Percentiles rank a stretch among this genome's conserved stretches.
phyloP scores from a whole-genome alignment of 2,113 vertebrate genomes.

The Lota lota region DNA sequence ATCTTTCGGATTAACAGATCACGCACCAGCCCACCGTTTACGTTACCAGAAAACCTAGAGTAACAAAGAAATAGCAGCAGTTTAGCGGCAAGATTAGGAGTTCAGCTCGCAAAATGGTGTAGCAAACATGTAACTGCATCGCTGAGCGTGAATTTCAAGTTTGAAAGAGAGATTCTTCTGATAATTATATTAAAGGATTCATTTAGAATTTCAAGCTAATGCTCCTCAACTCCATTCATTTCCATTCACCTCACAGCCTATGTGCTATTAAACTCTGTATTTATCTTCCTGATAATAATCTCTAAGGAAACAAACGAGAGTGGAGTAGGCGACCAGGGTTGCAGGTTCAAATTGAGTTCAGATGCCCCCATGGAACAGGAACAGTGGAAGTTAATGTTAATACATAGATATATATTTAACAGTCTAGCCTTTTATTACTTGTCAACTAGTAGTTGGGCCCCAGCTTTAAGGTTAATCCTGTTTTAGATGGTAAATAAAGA shows the following conservation, averaged over 20 bases:
- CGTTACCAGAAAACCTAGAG: neutral
- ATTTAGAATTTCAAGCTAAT: constrained; percentile 43
- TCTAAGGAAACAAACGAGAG: constrained; percentile 25
- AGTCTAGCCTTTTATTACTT: neutral
- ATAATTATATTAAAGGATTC: constrained; percentile 9
- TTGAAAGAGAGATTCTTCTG: no score
- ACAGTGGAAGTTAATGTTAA: neutral
- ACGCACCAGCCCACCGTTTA: neutral
- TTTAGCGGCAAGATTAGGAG: neutral
- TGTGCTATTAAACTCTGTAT: constrained; percentile 46
- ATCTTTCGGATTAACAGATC: no score
- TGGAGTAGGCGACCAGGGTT: constrained; percentile 15
- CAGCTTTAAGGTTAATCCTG: no score
- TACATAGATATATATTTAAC: neutral
- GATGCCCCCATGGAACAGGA: neutral
- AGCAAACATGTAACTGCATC: neutral
- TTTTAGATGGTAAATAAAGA: no score
- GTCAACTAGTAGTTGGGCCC: no score
- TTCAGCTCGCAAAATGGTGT: constrained; percentile 8
- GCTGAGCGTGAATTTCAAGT: no score
- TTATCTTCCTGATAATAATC: constrained; percentile 33
- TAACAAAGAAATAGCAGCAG: neutral
- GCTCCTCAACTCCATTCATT: constrained; percentile 32
- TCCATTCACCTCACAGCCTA: constrained; percentile 41
- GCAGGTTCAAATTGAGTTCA: constrained; percentile 27